These are phyloP conservation scores for Anguilla japonica DNA, from an alignment of 2,113 vertebrate genomes.

Conservation along the genomic window DNA sequence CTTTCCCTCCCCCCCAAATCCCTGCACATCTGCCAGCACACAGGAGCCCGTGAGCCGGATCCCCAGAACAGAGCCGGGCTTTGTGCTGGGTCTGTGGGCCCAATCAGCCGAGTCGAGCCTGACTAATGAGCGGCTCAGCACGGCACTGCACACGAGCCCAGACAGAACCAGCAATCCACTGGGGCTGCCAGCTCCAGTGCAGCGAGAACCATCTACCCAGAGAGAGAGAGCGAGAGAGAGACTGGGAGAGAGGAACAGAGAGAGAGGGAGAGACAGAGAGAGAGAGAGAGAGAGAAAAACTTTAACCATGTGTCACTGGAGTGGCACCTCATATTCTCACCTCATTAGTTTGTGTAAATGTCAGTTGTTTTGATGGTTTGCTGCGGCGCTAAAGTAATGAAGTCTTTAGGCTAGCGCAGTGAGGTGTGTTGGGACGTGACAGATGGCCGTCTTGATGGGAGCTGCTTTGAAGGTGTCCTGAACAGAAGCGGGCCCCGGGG, in stretches of 20 bases:
- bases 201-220: slow-evolving; percentile 33
- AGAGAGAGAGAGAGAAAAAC: slow-evolving; percentile 39
- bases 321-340: not conserved
- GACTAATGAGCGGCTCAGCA: slow-evolving; percentile 53
- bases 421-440: not conserved
- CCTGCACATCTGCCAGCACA: slow-evolving; percentile 65
- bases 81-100: slow-evolving; percentile 59
- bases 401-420: not conserved
- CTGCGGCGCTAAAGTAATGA: not conserved
- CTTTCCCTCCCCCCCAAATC: not conserved
- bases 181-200: slow-evolving; percentile 44
- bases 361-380: not conserved
- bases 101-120: slow-evolving; percentile 57
- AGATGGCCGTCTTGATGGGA: not conserved
- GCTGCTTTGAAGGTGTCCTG: too few relatives aligned
- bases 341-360: not conserved
- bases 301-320: not conserved
- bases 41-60: slow-evolving; percentile 57
- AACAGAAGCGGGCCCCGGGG: too few relatives aligned
- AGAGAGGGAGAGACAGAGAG: slow-evolving; percentile 20
- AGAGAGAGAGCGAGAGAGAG: slow-evolving; percentile 36
- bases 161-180: slow-evolving; percentile 34
- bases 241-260: slow-evolving; percentile 35
- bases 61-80: slow-evolving; percentile 63
- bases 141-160: slow-evolving; percentile 38